phyloP scores from a whole-genome alignment of 2,113 vertebrate genomes.

The Petrocephalus microphthalmus region DNA sequence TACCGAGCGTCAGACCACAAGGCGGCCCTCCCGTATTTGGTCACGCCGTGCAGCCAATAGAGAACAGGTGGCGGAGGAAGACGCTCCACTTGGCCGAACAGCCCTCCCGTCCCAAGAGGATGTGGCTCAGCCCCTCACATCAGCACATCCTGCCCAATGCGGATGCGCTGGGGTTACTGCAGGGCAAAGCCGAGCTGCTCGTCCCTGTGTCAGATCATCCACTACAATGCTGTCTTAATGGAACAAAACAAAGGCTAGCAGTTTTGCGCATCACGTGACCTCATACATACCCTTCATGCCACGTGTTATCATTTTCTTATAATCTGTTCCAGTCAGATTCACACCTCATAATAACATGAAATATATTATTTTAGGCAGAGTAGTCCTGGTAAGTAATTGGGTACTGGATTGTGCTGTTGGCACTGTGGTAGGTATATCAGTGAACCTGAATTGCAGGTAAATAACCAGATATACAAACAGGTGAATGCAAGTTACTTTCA shows the following conservation, averaged over 20 bases:
- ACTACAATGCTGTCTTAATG: slow-evolving; percentile 1
- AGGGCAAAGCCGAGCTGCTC: slow-evolving; percentile 34
- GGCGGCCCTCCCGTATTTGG: slow-evolving; percentile 56
- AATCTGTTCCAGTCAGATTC: neutral
- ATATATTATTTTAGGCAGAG: neutral
- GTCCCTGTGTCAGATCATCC: neutral
- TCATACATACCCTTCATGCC: neutral
- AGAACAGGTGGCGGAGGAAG: slow-evolving; percentile 20
- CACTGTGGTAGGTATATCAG: neutral
- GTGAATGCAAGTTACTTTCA: neutral
- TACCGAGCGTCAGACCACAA: slow-evolving; percentile 70
- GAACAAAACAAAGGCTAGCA: neutral
- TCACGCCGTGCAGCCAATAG: slow-evolving; percentile 37
- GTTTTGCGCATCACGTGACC: neutral
- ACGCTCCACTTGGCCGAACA: neutral
- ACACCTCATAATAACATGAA: neutral
- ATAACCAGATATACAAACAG: neutral
- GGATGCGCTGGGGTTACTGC: slow-evolving; percentile 52
- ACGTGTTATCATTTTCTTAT: neutral
- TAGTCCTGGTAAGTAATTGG: neutral
- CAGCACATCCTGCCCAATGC: slow-evolving; percentile 26
- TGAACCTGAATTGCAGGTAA: neutral
- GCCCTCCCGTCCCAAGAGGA: slow-evolving; percentile 26
- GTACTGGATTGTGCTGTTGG: neutral
- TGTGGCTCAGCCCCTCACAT: neutral